Percentiles rank a stretch among this genome's conserved stretches.
Evolutionary conservation across 2,113 vertebrate genomes (phyloP).

Genomic region (Pituophis catenifer): DNA sequence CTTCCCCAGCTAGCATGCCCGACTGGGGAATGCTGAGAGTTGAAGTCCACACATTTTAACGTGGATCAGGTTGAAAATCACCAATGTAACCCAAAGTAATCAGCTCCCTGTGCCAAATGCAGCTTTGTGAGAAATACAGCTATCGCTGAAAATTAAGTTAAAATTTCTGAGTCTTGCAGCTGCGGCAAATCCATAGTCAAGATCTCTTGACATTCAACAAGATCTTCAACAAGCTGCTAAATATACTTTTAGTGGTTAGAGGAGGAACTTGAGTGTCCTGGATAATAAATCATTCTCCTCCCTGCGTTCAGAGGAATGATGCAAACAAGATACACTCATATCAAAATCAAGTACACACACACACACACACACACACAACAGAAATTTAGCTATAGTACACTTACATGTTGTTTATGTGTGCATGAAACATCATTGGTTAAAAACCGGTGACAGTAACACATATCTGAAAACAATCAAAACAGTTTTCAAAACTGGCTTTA

Average conservation of each 20-base stretch:
- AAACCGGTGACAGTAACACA: neutral
- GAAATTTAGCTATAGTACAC: neutral
- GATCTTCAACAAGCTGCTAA: neutral
- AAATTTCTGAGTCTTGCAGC: neutral
- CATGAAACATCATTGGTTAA: neutral
- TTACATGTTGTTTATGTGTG: too few species aligned
- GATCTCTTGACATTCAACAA: neutral
- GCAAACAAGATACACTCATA: neutral
- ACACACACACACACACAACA: too few species aligned
- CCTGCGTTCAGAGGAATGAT: neutral
- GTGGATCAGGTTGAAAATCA: neutral
- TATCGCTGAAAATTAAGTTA: neutral
- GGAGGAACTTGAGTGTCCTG: neutral
- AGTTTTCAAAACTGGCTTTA: constrained; percentile 77
- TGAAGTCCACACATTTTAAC: neutral
- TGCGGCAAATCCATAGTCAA: neutral
- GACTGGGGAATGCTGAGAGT: neutral
- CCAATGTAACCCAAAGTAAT: neutral
- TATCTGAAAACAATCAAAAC: constrained; percentile 20
- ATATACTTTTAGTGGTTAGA: neutral
- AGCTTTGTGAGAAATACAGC: neutral
- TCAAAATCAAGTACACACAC: neutral
- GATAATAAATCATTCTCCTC: neutral
- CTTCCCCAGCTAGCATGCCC: neutral
- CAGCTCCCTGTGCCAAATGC: neutral